Evolutionary conservation across 2,113 vertebrate genomes (phyloP).

Genomic region (Callithrix jacchus): DNA sequence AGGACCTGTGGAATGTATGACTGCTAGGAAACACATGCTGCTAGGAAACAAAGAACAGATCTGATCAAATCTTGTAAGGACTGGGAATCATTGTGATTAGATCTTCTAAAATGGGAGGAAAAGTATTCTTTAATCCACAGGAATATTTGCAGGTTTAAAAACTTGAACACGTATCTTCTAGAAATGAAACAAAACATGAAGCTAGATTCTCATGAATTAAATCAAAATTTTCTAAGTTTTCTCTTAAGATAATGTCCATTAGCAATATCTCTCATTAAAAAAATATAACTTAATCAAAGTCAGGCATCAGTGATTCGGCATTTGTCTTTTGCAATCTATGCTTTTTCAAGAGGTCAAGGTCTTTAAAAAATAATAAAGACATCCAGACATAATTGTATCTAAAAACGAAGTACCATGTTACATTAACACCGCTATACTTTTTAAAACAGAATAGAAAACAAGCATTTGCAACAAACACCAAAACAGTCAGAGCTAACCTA

Average conservation of each 20-base stretch:
- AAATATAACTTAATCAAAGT: slow-evolving; percentile 47
- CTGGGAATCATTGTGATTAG: neutral
- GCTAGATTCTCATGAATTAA: slow-evolving; percentile 42
- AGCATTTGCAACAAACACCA: slow-evolving; percentile 34
- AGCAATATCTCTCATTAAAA: neutral
- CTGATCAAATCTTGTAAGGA: neutral
- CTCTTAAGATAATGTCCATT: neutral
- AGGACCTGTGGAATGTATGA: slow-evolving; percentile 72
- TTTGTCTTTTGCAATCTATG: slow-evolving; percentile 5
- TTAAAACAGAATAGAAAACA: slow-evolving; percentile 55
- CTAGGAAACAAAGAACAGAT: slow-evolving; percentile 73
- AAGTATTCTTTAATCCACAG: neutral
- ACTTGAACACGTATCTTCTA: neutral
- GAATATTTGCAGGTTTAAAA: slow-evolving; percentile 28
- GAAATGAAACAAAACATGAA: neutral
- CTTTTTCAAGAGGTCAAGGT: neutral
- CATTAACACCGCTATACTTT: slow-evolving; percentile 31
- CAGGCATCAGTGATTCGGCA: neutral
- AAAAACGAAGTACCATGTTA: slow-evolving; percentile 47
- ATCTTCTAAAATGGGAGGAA: slow-evolving; percentile 42
- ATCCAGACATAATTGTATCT: neutral
- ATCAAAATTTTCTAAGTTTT: slow-evolving; percentile 5
- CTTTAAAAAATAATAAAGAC: neutral
- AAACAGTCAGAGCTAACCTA: slow-evolving; percentile 47
- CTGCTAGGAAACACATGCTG: slow-evolving; percentile 57